These are phyloP conservation scores for Oxyteleia sp. DNA, from an alignment of 2,888 invertebrate species.

Conservation along the genomic window DNA sequence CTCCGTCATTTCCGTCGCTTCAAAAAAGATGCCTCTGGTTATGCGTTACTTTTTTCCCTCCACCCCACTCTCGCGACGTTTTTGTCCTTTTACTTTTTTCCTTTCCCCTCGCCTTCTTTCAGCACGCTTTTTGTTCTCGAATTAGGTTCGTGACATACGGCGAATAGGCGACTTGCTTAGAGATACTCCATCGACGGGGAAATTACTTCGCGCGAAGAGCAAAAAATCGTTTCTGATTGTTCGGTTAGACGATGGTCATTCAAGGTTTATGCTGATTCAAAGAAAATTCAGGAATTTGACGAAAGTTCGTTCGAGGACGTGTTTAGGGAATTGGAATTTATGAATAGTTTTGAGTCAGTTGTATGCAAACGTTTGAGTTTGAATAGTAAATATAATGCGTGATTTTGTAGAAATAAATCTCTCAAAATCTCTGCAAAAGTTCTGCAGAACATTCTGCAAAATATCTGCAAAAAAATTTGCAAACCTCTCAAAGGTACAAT, in stretches of 20 bases:
- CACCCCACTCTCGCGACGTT: background rate
- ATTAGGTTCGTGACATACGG: conserved; percentile 36
- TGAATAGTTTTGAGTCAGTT: background rate
- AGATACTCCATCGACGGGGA: conserved; percentile 15
- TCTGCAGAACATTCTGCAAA: no score
- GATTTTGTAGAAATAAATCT: no score
- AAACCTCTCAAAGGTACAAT: no score
- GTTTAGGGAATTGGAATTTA: background rate
- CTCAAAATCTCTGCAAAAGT: no score
- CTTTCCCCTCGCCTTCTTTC: no score
- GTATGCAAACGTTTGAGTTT: no score
- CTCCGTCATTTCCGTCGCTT: conserved; percentile 68
- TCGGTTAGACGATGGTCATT: background rate
- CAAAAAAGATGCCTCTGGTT: conserved; percentile 42
- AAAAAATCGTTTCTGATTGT: background rate
- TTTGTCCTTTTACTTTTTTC: conserved; percentile 13
- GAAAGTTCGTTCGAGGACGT: background rate
- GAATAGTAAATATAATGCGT: no score
- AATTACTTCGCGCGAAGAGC: conserved; percentile 9
- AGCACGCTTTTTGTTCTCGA: conserved; percentile 25
- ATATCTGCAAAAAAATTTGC: no score
- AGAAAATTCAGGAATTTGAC: background rate
- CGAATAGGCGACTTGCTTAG: background rate
- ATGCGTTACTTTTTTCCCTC: conserved; percentile 6
- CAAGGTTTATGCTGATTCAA: background rate